Evolutionary conservation across 2,888 invertebrate species (phyloP), one percentile per base, ranked within the genome.

Genomic region (Polia nebulosa): DNA sequence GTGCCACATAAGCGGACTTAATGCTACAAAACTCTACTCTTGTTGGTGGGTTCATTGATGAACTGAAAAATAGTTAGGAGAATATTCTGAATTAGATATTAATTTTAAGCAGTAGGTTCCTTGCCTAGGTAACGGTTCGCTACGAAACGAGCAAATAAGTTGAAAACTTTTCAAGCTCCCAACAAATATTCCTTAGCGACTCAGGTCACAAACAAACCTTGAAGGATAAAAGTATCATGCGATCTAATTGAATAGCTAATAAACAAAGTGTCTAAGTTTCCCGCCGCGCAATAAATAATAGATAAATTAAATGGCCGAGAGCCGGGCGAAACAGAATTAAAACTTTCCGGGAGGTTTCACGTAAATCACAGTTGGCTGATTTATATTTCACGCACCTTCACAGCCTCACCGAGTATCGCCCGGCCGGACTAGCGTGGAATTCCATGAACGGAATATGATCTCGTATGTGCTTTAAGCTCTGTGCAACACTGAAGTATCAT

Each of bases 311-410:
- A 93, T 90, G 90, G 89, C 86, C 83, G 83, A 84, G 87, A 86
- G 86, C 86, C 82, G 87, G 85, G 87, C 88, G 88, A 91, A 93
- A 93, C 91, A 91, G 90, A 93, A 93, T 93, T 94, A 93, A 93
- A 94, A 93, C 89, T 94, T 94, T 92, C 89, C 88, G 90, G 90
- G 83, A 89, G 89, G 89, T 87, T 91, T 90, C 91, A 88, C 93
- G 90, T 93, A 93, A 93, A 94, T 94, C 93, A 93, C 90, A 86
- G 89, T 84, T 84, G 88, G 84, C 89, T 94, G 92, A 94, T 94
- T 93, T 93, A 94, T 93, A 92, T 93, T 93, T 93, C 90, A 93
- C 91, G 92, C 93, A 92, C 91, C 92, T 91, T 89, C 85, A 20
- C 13, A 20, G 52, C 32, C 52, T 32, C 32, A 87, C 84, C 79